Evolutionary conservation across 1,140 invertebrate species (phyloP), one percentile per base, ranked within the genome.

Genomic region (Olivierus martensii): DNA sequence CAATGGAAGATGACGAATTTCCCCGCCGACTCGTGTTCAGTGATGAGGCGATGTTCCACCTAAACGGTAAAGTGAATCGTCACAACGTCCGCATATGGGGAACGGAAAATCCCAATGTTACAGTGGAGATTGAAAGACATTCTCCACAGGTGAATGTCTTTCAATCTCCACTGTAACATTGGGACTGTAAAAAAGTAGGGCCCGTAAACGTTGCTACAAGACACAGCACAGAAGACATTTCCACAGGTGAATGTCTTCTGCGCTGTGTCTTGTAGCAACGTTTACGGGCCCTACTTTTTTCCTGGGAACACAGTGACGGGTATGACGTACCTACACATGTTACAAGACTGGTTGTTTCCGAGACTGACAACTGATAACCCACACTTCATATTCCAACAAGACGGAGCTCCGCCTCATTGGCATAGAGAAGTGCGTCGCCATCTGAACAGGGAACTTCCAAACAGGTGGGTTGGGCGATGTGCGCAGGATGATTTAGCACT

Each of bases 371-470:
- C 4, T 0, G 28, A 28, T 28, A 6, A 4, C 9, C 4, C 4
- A 6, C 4, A 28, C 28, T 28, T 6, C n/a, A 0, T 46, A n/a
- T 53, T 36, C 3, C 28, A 48, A 14, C 36, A 48, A 15, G 12
- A 36, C 37, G n/a, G 46, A 10, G 17, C 15, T 17, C 0, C 15
- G 10, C 6, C 15, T 19, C 17, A 37, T 15, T 48, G 50, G 58
- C 17, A 34, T 22, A 12, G 2, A 17, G 28, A 44, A 48, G 51
- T 59, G 22, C 43, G 58, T 34, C 36, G 54, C 21, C 49, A 21
- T 51, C 43, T 57, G n/a, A 51, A 57, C 38, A 11, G 49, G 38
- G 3, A 48, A 10, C 42, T 58, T 46, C 49, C 53, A 6, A 28
- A n/a, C n/a, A 41, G 45, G 11, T 57, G 54, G 47, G 49, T 54